phyloP scores from a whole-genome alignment of 2,113 vertebrate species.

The Sula dactylatra region DNA sequence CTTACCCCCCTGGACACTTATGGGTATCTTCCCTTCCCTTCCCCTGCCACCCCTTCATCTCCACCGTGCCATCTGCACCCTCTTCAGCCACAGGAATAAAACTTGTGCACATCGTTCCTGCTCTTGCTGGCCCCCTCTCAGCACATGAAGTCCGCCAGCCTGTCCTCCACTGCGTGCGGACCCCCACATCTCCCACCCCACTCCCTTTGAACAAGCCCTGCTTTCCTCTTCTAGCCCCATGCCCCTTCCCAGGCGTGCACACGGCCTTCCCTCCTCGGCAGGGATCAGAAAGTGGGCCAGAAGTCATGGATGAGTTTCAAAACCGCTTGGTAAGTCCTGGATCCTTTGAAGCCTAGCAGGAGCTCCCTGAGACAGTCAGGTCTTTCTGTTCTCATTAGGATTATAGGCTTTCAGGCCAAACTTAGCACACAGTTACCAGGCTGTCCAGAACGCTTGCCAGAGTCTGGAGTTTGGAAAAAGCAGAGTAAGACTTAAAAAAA shows the following conservation, averaged over 20 bases:
- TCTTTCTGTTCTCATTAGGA: constrained; percentile 50
- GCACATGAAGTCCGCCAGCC: neutral
- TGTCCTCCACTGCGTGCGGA: rapidly evolving
- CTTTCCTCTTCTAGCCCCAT: neutral
- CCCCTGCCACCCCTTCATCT: neutral
- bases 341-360: constrained; percentile 34
- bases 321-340: neutral
- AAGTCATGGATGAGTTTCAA: constrained; percentile 58
- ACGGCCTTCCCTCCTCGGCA: neutral
- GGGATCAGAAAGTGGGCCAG: constrained; percentile 24
- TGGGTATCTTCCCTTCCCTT: neutral
- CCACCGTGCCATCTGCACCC: neutral
- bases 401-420: constrained; percentile 35
- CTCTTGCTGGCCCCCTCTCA: neutral
- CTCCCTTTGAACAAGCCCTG: neutral
- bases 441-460: constrained; percentile 31
- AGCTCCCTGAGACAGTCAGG: neutral
- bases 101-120: neutral
- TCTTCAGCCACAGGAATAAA: neutral
- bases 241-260: neutral
- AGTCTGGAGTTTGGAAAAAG: constrained; percentile 1
- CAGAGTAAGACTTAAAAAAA: neutral
- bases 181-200: neutral
- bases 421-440: constrained; percentile 30
- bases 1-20: neutral